phyloP scores from a whole-genome alignment of 2,888 invertebrate species.

The Seladonia tumulorum region DNA sequence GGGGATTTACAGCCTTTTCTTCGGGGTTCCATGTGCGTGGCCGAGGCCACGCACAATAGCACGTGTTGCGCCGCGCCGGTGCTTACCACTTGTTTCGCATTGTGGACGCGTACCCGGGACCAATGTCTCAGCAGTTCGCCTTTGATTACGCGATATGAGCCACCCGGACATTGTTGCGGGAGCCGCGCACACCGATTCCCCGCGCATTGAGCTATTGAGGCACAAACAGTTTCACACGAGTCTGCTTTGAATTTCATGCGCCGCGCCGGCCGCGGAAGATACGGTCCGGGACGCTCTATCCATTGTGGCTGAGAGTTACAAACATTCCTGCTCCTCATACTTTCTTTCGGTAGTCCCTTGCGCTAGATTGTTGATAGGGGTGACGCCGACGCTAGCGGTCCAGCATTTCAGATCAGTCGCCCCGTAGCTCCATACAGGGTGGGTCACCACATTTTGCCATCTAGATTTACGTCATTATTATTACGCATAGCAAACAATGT shows the following conservation, averaged over 20 bases:
- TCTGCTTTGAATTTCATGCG: constrained; percentile 59
- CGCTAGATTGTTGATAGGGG: constrained; percentile 2
- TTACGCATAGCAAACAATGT: too few species aligned
- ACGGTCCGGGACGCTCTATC: constrained; percentile 39
- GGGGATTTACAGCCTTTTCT: constrained; percentile 75
- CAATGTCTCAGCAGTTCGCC: constrained; percentile 68
- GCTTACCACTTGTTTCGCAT: constrained; percentile 71
- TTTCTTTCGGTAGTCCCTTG: neutral
- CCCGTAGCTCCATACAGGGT: too few species aligned
- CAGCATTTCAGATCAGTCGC: too few species aligned
- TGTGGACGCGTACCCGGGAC: constrained; percentile 61
- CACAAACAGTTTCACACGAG: constrained; percentile 57
- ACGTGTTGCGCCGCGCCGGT: constrained; percentile 72
- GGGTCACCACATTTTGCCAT: too few species aligned
- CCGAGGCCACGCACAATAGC: constrained; percentile 72
- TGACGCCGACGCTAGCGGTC: neutral
- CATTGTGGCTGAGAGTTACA: constrained; percentile 52
- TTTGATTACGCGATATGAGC: constrained; percentile 70
- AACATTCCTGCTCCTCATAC: constrained; percentile 26
- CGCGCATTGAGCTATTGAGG: constrained; percentile 60
- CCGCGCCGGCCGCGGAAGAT: constrained; percentile 37
- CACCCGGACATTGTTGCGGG: constrained; percentile 61
- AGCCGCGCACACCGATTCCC: constrained; percentile 13
- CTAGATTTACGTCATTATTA: too few species aligned
- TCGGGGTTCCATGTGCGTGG: constrained; percentile 61